Base-by-base conservation (phyloP, 2,113 vertebrate genomes). In the Oncorhynchus clarkii region DNA sequence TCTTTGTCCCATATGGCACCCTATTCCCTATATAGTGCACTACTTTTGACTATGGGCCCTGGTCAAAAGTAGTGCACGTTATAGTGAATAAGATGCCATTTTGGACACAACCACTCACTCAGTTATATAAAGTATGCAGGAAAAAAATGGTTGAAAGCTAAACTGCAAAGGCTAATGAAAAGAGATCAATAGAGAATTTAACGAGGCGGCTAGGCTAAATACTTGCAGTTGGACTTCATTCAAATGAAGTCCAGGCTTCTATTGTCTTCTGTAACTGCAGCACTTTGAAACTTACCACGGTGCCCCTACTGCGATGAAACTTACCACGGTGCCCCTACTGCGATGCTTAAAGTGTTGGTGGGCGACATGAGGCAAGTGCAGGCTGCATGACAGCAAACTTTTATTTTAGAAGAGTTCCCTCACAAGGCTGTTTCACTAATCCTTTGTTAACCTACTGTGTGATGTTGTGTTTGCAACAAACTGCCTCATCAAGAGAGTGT, bases 91-190 rank as follows among this genome's bases (percentile, higher is more conserved):
- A 48, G 57, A 74, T 18, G 51, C 12, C 51, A 54, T 54, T 54
- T 54, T 16, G 51, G 51, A 54, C 4, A 0, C 4, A 18, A 18
- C 3, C 51, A 13, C 51, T 54, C 39, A 45, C 31, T 51, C 60
- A 18, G 65, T 72, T 73, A 76, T 60, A 80, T 67, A 59, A 80
- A 70, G 70, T 51, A 24, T 16, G 20, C 49, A 18, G 64, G 57
- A 34, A 34, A 34, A 49, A 79, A 79, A 57, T 49, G n/a, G 29
- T 74, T 18, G 48, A 22, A 77, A 73, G 76, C 49, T 24, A 39
- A 73, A 65, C 57, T 54, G 24, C 24, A 57, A 76, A 76, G 72
- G 59, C 60, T 27, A 65, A 67, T 62, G 67, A 83, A 79, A 68
- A 62, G 51, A 45, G 59, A 78, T 67, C 64, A 75, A 34, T 75